Base-by-base conservation (phyloP, 2,113 vertebrate genomes). In the Perccottus glenii region DNA sequence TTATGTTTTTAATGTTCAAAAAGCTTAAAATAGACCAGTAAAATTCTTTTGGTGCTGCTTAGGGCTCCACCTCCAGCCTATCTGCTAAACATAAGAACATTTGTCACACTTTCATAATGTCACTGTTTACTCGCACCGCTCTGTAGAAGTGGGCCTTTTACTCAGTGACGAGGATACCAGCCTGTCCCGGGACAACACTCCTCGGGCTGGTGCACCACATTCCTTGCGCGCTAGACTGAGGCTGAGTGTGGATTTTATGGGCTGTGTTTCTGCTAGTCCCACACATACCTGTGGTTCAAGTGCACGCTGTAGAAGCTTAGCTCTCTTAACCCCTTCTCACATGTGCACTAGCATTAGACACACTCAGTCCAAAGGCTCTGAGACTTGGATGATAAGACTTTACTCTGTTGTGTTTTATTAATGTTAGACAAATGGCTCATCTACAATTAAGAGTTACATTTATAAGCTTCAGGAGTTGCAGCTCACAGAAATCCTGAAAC, bases 161-260 rank as follows among this genome's bases (percentile, higher is more conserved):
- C 38, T 40, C 5, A 38, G 60, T 51, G 70, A 48, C 3, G 61
- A 63, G 50, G 75, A 64, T 61, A 27, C 19, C 19, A 48, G 58
- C 59, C 83, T 65, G 52, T 73, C 74, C 60, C 51, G 68, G 67
- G 60, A 60, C 65, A 6, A 15, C 14, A n/a, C 64, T 60, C 70
- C 72, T 67, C 59, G 75, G 6, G 11, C n/a, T 50, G 70, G 47
- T 74, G 77, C 14, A 14, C 68, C 67, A 82, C 79, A 81, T 84
- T 83, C 82, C 84, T 86, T 1, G 64, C 64, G 27, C 85, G 85
- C 73, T 81, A 62, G 60, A 50, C 58, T 3, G 78, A 68, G 73
- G 77, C 42, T 76, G 76, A 74, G 62, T 75, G 75, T 73, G 69
- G 79, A 77, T 82, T 84, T 85, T 88, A 82, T 66, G 77, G 69